A percentile compares a stretch with the other conserved stretches of the same genome.
Conservation (phyloP, 2,113 vertebrate species). For the Phylloscopus trochiloides region DNA sequence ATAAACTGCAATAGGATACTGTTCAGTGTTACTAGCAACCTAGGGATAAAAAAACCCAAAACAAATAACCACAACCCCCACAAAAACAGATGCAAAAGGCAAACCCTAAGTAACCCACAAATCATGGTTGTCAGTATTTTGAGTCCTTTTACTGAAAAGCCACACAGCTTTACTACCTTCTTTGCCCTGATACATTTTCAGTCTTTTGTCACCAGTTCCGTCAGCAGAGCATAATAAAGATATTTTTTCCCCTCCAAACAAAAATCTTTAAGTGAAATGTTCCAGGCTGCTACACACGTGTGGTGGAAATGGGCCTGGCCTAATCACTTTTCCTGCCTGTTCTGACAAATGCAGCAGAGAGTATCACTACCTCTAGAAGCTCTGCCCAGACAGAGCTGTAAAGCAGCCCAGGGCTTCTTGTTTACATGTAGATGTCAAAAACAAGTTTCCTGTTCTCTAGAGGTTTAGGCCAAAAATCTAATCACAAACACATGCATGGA, state of each 20-base stretch:
- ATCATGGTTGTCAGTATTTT: neutral
- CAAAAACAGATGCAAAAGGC: neutral
- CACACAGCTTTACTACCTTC: neutral
- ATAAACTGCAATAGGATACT: neutral
- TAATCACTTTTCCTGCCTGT: neutral
- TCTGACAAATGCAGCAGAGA: neutral
- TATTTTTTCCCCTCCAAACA: neutral
- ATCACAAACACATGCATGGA: constrained; percentile 33
- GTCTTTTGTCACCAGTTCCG: neutral
- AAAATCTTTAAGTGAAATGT: neutral
- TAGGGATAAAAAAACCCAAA: neutral
- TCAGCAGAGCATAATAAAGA: neutral
- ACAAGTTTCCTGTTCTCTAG: constrained; percentile 41
- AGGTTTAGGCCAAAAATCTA: constrained; percentile 31
- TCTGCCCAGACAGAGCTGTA: neutral
- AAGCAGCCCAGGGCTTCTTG: neutral
- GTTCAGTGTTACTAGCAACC: neutral
- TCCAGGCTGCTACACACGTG: neutral
- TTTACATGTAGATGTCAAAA: constrained; percentile 52
- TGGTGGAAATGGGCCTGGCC: neutral
- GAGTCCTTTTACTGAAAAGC: neutral
- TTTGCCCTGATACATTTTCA: neutral
- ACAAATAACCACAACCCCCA: neutral
- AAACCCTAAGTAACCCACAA: neutral
- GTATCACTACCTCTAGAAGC: neutral